These are phyloP conservation scores for Lemur catta DNA, from an alignment of 2,797 vertebrate species.

Conservation along the genomic window DNA sequence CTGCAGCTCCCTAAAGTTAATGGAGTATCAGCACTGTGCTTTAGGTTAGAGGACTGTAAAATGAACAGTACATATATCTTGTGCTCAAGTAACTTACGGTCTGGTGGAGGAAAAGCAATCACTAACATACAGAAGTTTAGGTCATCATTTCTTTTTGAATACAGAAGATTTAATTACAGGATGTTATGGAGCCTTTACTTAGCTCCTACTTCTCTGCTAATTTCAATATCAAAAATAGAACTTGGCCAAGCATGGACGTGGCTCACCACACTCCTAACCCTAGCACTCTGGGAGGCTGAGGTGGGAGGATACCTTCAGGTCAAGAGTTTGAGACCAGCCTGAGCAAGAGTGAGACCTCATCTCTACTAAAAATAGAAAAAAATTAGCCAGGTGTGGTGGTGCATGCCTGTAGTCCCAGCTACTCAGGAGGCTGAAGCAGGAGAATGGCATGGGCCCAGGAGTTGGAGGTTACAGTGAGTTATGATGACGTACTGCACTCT, in stretches of 20 bases:
- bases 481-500: neutral
- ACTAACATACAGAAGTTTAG: neutral
- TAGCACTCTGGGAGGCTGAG: neutral
- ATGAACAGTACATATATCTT: neutral
- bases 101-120: neutral
- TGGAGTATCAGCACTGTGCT: neutral
- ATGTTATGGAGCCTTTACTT: neutral
- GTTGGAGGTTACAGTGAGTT: neutral
- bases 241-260: neutral
- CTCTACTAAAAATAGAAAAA: neutral
- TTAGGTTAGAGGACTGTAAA: neutral
- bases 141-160: neutral
- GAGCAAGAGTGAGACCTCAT: neutral
- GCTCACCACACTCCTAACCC: neutral
- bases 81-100: neutral
- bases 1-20: neutral
- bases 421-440: neutral
- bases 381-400: neutral
- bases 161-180: neutral
- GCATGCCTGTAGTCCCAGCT: neutral
- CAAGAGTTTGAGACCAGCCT: neutral
- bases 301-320: neutral
- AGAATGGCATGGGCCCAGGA: neutral
- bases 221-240: neutral
- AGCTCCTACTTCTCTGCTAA: neutral